Conservation (phyloP, 2,888 invertebrate species). For the Spisula solida region DNA sequence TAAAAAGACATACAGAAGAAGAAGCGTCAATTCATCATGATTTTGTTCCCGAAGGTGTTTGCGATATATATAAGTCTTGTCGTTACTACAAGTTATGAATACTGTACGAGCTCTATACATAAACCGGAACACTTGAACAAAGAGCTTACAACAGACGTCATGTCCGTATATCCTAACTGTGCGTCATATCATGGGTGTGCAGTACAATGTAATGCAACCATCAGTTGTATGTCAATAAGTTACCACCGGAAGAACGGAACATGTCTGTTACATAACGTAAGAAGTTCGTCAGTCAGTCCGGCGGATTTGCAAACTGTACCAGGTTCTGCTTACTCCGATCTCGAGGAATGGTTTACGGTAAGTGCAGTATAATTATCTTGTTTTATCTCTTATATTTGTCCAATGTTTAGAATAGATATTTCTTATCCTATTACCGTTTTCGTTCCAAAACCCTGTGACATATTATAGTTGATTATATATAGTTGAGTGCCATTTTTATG, state of each 20-base stretch:
- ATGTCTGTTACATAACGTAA: neutral
- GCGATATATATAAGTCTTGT: neutral
- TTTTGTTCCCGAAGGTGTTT: no score
- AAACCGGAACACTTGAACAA: neutral
- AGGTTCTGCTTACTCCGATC: neutral
- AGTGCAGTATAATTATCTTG: neutral
- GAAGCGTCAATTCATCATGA: no score
- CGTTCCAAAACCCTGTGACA: no score
- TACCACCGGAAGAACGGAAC: neutral
- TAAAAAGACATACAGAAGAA: no score
- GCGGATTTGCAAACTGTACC: neutral
- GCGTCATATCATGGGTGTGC: neutral
- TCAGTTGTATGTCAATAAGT: neutral
- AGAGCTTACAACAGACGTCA: neutral
- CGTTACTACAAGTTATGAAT: neutral
- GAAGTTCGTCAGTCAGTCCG: neutral
- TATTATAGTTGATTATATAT: no score
- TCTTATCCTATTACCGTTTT: no score
- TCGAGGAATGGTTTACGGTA: neutral
- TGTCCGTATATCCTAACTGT: neutral
- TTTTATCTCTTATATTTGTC: neutral
- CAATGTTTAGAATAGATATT: no score
- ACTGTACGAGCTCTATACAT: neutral
- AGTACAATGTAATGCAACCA: neutral
- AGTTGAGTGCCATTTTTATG: no score